These are phyloP conservation scores for Sphenodon punctatus DNA, from an alignment of 2,797 vertebrate genomes.

Conservation along the genomic window DNA sequence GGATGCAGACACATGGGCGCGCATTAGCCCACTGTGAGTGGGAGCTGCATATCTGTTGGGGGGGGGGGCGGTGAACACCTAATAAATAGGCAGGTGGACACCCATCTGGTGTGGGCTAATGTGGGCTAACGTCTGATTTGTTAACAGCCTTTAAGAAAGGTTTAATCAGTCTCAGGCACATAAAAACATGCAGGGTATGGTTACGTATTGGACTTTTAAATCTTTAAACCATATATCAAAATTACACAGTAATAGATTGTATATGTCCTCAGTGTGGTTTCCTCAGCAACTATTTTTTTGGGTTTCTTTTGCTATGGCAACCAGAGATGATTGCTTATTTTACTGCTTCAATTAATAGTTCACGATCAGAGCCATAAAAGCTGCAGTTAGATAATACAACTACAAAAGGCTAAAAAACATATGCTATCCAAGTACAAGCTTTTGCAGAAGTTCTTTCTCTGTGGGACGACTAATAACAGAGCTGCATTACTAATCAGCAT, in stretches of 20 bases:
- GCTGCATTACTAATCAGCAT: constrained; percentile 17
- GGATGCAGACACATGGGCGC: no score
- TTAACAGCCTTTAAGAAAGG: no score
- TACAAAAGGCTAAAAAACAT: constrained; percentile 51
- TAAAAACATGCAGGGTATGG: background rate
- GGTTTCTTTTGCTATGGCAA: constrained; percentile 62
- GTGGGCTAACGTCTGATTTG: no score
- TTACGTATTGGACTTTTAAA: background rate
- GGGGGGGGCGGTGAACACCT: no score
- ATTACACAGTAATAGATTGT: constrained; percentile 54
- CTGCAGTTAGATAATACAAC: constrained; percentile 31
- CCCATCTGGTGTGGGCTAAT: no score
- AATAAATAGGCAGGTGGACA: no score
- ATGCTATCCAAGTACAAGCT: constrained; percentile 16
- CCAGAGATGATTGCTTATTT: constrained; percentile 61
- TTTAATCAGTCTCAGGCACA: background rate
- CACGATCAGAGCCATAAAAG: constrained; percentile 38
- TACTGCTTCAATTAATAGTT: constrained; percentile 64
- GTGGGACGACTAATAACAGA: constrained; percentile 12
- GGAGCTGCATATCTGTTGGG: no score
- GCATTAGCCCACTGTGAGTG: no score
- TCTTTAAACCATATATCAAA: constrained; percentile 42
- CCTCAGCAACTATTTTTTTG: constrained; percentile 60
- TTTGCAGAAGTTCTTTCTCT: constrained; percentile 30
- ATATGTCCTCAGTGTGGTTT: constrained; percentile 55